Evolutionary conservation across 2,888 invertebrate genomes (phyloP), one percentile per base, ranked within the genome.

Genomic region (Tridacna gigas): DNA sequence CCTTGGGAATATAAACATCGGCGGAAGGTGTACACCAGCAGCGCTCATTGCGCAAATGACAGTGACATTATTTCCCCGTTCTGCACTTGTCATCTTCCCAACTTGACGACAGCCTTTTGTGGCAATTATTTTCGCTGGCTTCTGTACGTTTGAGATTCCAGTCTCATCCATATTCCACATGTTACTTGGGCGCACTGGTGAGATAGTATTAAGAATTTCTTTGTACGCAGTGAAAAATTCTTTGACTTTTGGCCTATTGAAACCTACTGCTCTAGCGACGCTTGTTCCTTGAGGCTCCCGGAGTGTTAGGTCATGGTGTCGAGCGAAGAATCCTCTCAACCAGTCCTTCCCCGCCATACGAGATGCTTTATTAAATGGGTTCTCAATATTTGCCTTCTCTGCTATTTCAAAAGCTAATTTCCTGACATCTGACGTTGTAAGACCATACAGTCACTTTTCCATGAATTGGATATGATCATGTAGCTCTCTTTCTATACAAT

Each of bases 1-100:
- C 80, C 93, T 81, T 25, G 92, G 93, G 84, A 94, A 93, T 47
- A 92, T 88, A 15, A 86, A 69, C 84, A 91, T 83, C 9, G 89
- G 89, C 22, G 89, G 90, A 25, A 91, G 22, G 61, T 74, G 86
- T n/a, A 25, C 78, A 28, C 89, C 89, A 15, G 84, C 76, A 9
- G 88, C 89, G 73, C 77, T 91, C 75, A 87, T 78, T 18, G 86
- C 79, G 76, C 89, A 88, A 1, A 88, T 20, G n/a, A 89, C 77
- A 13, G 89, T 88, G n/a, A 79, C 79, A 18, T 22, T 65, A 47
- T 66, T 80, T 28, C 85, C 82, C 20, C 82, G 63, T 60, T 82
- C 82, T 48, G 56, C 80, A 67, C 77, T 82, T 20, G 77, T 79
- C 48, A 78, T 69, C n/a, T 79, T 83, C 0, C 73, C 71, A 25